A percentile compares a stretch with the other conserved stretches of the same genome.
Conservation (phyloP, 2,888 invertebrate genomes). For the Mellilla xanthometata region DNA sequence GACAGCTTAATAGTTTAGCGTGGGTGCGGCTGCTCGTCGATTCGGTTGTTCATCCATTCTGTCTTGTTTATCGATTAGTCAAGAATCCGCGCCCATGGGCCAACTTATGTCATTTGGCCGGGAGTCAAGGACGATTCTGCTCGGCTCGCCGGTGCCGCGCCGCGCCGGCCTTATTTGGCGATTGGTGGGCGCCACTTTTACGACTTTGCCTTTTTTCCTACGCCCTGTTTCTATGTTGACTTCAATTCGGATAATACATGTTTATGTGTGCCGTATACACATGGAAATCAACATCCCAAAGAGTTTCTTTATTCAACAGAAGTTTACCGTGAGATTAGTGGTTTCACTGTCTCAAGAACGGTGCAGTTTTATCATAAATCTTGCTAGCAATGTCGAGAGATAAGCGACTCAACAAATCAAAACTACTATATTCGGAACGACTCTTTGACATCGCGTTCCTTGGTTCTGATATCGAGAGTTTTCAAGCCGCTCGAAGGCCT, state of each 20-base stretch:
- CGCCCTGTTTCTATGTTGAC: conserved; percentile 69
- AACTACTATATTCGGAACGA: too few species aligned
- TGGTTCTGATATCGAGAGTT: too few species aligned
- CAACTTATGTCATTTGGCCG: conserved; percentile 81
- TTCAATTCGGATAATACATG: conserved; percentile 63
- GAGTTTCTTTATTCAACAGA: too few species aligned
- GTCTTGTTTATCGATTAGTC: conserved; percentile 78
- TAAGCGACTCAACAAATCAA: too few species aligned
- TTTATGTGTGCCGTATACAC: conserved; percentile 54
- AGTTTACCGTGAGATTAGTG: too few species aligned
- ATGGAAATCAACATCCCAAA: conserved; percentile 56
- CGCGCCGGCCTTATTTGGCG: conserved; percentile 79
- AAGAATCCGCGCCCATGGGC: conserved; percentile 79
- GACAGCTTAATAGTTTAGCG: conserved; percentile 63
- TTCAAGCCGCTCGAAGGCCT: too few species aligned
- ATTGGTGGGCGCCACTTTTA: conserved; percentile 82
- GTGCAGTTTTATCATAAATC: too few species aligned
- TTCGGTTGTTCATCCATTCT: conserved; percentile 66
- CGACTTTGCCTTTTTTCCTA: conserved; percentile 78
- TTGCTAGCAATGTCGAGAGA: too few species aligned
- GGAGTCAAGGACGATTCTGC: conserved; percentile 77
- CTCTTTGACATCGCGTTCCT: too few species aligned
- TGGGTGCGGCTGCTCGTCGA: conserved; percentile 64
- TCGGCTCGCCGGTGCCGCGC: conserved; percentile 69
- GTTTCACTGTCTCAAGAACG: conserved; percentile 27